Percentiles rank a stretch among this genome's conserved stretches.
Conservation (phyloP, 2,888 invertebrate genomes). For the Caradrina kadenii region DNA sequence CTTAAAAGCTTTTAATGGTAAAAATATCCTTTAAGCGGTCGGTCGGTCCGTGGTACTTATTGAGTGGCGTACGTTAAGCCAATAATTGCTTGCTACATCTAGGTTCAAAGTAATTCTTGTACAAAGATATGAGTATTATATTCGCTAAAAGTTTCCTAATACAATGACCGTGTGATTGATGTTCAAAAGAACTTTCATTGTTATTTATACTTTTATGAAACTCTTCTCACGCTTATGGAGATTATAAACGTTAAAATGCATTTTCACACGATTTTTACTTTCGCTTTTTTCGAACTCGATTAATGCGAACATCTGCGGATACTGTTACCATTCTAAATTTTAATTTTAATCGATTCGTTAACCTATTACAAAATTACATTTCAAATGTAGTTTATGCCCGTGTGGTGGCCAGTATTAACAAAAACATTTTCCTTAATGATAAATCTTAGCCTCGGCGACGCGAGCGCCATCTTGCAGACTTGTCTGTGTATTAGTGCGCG, state of each 20-base stretch:
- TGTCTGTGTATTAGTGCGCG: constrained; percentile 77
- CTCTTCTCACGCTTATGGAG: neutral
- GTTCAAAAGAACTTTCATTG: neutral
- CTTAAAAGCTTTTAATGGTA: too few species aligned
- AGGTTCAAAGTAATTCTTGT: neutral
- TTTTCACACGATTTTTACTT: neutral
- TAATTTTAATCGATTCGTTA: neutral
- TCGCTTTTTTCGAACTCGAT: too few species aligned
- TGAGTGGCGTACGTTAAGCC: too few species aligned
- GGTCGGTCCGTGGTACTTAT: neutral
- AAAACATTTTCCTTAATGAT: constrained; percentile 26
- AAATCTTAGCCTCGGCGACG: constrained; percentile 76
- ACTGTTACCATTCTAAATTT: neutral
- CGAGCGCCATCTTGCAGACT: constrained; percentile 80
- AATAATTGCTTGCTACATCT: neutral
- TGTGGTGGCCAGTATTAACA: neutral
- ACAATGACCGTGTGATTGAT: neutral
- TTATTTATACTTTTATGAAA: constrained; percentile 1
- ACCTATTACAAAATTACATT: neutral
- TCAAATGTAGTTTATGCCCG: neutral
- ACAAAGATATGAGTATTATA: neutral
- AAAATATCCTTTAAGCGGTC: too few species aligned
- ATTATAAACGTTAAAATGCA: neutral
- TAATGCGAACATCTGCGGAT: too few species aligned
- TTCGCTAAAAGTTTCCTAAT: neutral